Conservation (phyloP, 2,797 vertebrate genomes). For the Chaenodraco wilsoni region DNA sequence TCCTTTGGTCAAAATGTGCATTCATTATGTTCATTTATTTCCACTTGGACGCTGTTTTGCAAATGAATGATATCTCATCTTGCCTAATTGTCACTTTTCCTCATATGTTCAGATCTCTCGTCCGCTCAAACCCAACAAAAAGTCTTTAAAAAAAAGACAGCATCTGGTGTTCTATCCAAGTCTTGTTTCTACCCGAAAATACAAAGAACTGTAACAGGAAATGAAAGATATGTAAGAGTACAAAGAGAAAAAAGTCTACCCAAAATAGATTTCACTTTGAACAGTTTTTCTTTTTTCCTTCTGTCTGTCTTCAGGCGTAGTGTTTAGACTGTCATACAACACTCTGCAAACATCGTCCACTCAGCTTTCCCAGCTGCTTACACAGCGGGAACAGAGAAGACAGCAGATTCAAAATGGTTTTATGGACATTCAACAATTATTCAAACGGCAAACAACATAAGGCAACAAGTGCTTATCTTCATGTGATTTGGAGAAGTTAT, state of each 20-base stretch:
- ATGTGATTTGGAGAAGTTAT: conserved; percentile 1
- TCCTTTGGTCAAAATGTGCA: background rate
- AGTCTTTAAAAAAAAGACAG: background rate
- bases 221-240: conserved; percentile 1
- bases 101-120: background rate
- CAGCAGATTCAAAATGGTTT: background rate
- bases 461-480: background rate
- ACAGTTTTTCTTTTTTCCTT: background rate
- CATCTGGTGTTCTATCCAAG: background rate
- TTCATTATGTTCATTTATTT: conserved; percentile 4
- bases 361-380: conserved; percentile 5
- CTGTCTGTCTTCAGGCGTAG: background rate
- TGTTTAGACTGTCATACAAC: conserved; percentile 11
- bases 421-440: conserved; percentile 2
- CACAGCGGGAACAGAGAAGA: background rate
- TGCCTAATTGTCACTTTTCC: background rate
- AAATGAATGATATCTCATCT: conserved; percentile 13
- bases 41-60: background rate
- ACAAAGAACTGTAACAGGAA: background rate
- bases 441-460: conserved; percentile 8
- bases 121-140: background rate
- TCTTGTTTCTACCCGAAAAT: background rate
- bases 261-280: conserved; percentile 13
- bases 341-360: conserved; percentile 1
- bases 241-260: background rate